Conservation (phyloP, 1,140 invertebrate genomes). For the Trichonephila clavipes region DNA sequence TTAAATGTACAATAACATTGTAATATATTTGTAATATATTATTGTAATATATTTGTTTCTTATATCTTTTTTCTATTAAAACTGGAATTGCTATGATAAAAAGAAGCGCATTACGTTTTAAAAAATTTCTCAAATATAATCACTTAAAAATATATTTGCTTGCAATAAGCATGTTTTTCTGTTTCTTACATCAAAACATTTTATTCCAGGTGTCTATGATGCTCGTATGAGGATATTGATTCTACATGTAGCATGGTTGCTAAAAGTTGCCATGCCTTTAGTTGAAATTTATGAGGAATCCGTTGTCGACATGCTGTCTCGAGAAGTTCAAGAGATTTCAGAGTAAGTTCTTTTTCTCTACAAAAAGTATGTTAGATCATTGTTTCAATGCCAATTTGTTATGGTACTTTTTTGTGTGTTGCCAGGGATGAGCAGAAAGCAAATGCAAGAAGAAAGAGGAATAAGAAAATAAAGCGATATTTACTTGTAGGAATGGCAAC, state of each 20-base stretch:
- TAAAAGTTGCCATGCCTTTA: constrained; percentile 83
- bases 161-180: not conserved
- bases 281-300: constrained; percentile 82
- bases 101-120: not conserved
- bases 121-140: not conserved
- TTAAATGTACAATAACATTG: too few species aligned
- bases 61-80: too few species aligned
- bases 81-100: not conserved
- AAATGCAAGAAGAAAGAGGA: constrained; percentile 81
- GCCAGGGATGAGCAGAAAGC: constrained; percentile 82
- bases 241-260: constrained; percentile 83
- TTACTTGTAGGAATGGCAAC: constrained; percentile 86
- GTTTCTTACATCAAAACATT: not conserved
- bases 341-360: constrained; percentile 79
- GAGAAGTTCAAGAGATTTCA: constrained; percentile 79
- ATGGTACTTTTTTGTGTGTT: not conserved
- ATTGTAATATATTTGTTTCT: not conserved
- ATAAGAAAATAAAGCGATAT: constrained; percentile 85
- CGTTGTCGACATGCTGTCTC: constrained; percentile 81
- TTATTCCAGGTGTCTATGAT: constrained; percentile 85
- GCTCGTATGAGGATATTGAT: constrained; percentile 85
- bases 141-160: not conserved
- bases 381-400: too few species aligned
- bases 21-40: not conserved
- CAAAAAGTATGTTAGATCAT: not conserved